Evolutionary conservation across 2,113 vertebrate species (phyloP).

Genomic region (Thalassarche chlororhynchos): DNA sequence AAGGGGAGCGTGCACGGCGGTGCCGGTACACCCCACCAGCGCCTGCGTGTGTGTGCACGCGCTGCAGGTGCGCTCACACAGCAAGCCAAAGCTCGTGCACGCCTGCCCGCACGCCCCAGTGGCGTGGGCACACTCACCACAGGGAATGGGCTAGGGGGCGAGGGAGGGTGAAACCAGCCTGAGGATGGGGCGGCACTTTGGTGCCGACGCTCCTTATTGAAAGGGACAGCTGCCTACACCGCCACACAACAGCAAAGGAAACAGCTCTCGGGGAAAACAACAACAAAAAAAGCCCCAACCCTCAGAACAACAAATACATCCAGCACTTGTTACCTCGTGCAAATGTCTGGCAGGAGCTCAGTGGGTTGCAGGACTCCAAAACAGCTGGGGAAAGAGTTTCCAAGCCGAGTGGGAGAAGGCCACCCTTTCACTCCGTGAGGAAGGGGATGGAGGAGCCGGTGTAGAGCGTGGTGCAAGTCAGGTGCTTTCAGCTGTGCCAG

Average conservation of each 20-base stretch:
- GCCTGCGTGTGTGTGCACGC: background rate
- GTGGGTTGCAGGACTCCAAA: background rate
- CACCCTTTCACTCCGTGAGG: background rate
- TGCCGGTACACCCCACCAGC: background rate
- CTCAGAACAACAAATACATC: background rate
- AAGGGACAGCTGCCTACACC: constrained; percentile 40
- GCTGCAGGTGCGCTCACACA: background rate
- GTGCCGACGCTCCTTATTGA: background rate
- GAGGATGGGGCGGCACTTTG: background rate
- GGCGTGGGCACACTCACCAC: background rate
- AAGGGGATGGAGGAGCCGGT: background rate
- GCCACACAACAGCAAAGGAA: background rate
- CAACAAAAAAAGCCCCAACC: background rate
- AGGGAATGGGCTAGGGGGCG: background rate
- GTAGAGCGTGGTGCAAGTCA: accelerated
- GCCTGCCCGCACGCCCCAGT: background rate
- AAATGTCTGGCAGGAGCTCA: background rate
- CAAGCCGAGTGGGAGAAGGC: background rate
- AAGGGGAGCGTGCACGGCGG: background rate
- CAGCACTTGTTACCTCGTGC: background rate
- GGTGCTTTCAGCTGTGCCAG: background rate
- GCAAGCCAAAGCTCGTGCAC: background rate
- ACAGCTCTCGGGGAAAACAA: background rate
- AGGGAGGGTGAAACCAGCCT: background rate
- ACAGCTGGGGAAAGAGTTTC: background rate